These are phyloP conservation scores for Zoanthus sansibaricus DNA, from an alignment of 92 coral and sea anemone species.

Conservation along the genomic window DNA sequence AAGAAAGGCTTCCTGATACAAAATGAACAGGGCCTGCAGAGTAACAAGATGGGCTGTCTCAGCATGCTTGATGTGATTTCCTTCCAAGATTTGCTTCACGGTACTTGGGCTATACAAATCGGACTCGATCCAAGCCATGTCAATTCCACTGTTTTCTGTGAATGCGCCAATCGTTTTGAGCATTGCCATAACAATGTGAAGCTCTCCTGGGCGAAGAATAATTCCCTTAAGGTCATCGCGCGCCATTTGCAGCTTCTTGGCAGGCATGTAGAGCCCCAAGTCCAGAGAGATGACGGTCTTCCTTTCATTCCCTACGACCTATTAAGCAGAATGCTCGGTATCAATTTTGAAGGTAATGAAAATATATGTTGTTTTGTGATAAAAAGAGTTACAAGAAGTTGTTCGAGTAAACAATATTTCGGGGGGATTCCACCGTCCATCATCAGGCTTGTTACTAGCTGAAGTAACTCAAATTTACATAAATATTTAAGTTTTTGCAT, in stretches of 20 bases:
- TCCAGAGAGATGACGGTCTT: constrained; percentile 46
- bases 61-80: constrained; percentile 42
- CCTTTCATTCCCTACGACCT: constrained; percentile 46
- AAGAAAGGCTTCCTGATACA: constrained; percentile 40
- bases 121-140: constrained; percentile 49
- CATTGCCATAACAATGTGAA: constrained; percentile 45
- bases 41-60: constrained; percentile 53
- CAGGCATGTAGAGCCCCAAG: constrained; percentile 43
- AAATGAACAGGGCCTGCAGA: constrained; percentile 32
- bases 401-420: too few species aligned
- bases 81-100: constrained; percentile 47
- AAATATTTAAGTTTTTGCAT: too few species aligned
- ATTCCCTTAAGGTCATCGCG: constrained; percentile 31
- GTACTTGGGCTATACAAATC: constrained; percentile 48
- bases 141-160: constrained; percentile 52
- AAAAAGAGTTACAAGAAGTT: too few species aligned
- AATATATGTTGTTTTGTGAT: not conserved
- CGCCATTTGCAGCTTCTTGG: constrained; percentile 55
- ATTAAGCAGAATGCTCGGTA: constrained; percentile 3
- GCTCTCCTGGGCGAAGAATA: constrained; percentile 53
- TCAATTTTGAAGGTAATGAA: not conserved
- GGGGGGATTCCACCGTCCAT: too few species aligned
- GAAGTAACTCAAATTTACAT: too few species aligned
- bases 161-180: constrained; percentile 39
- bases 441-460: too few species aligned